phyloP scores from a whole-genome alignment of 1,140 invertebrate genomes.

The Drosophila bipectinata region DNA sequence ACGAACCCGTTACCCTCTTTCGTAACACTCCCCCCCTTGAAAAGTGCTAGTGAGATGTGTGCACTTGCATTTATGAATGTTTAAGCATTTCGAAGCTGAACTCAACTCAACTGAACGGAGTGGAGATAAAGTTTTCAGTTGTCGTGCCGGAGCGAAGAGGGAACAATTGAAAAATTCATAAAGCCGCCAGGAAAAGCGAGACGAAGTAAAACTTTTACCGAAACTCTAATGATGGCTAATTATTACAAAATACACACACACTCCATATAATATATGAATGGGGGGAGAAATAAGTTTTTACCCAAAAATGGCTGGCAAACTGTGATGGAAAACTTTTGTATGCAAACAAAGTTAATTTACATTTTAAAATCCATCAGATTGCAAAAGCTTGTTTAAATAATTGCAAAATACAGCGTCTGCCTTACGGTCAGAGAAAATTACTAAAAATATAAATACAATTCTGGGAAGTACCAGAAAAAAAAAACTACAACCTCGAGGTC shows the following conservation, averaged over 20 bases:
- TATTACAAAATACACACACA: slow-evolving; percentile 61
- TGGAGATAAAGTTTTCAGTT: slow-evolving; percentile 49
- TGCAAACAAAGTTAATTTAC: slow-evolving; percentile 58
- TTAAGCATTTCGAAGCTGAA: slow-evolving; percentile 58
- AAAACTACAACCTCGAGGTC: slow-evolving; percentile 24
- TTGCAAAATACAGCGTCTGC: slow-evolving; percentile 37
- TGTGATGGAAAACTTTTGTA: slow-evolving; percentile 38
- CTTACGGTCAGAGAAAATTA: slow-evolving; percentile 23
- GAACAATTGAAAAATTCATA: slow-evolving; percentile 79
- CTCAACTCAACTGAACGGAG: slow-evolving; percentile 43
- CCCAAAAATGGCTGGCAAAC: slow-evolving; percentile 17
- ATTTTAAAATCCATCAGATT: slow-evolving; percentile 55
- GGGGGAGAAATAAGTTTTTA: slow-evolving; percentile 14
- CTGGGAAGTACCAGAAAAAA: not conserved
- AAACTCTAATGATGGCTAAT: slow-evolving; percentile 69
- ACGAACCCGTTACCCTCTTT: slow-evolving; percentile 15
- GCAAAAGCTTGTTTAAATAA: slow-evolving; percentile 56
- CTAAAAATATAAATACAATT: slow-evolving; percentile 13
- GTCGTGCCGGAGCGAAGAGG: slow-evolving; percentile 6
- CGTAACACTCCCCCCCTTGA: not conserved
- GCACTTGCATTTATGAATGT: slow-evolving; percentile 79
- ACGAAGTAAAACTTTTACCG: slow-evolving; percentile 38
- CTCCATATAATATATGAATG: slow-evolving; percentile 30
- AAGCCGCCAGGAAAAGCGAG: slow-evolving; percentile 54
- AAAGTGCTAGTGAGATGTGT: slow-evolving; percentile 52